Base-by-base conservation (phyloP, 2,113 vertebrate species). In the Suncus etruscus region DNA sequence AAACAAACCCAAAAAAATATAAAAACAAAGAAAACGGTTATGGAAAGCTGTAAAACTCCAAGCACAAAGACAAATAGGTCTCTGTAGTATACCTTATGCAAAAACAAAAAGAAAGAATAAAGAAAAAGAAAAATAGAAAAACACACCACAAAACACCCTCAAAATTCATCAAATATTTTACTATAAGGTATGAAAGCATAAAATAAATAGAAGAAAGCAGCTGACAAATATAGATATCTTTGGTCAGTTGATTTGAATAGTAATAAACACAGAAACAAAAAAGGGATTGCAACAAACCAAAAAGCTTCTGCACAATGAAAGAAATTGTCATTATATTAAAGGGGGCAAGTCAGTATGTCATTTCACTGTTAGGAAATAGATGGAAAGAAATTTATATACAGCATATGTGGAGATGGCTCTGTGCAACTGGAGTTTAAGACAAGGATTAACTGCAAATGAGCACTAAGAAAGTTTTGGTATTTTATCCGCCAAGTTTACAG, bases 291-390 rank as follows among this genome's bases (percentile, higher is more conserved):
- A 72, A 18, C 18, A 72, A 20, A 72, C 69, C 20, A 72, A 72
- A 72, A 72, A 39, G 69, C 11, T 48, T 70, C 77, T 18, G n/a
- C 6, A 58, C 63, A 25, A 4, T 78, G 47, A 86, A 91, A 51
- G 32, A 91, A 65, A 4, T 5, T 63, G 86, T 27, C 32, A 31
- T 39, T 72, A 72, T 72, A 31, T 39, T 72, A 72, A 72, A 31
- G 20, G 8, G 22, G n/a, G 6, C 14, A 8, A 68, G 29, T n/a
- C n/a, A 70, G 16, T 16, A 8, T 20, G 73, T 29, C 29, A 25
- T 77, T 88, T 72, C 50, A n/a, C 78, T 63, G 54, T 61, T 76
- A 45, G 87, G 25, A 68, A 90, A 84, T 76, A 20, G 12, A n/a
- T 3, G 45, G 25, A 22, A 68, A 86, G 73, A 76, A 69, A 74